Evolutionary conservation across 2,797 vertebrate species (phyloP), one percentile per base, ranked within the genome.

Genomic region (Telmatherina bonti): DNA sequence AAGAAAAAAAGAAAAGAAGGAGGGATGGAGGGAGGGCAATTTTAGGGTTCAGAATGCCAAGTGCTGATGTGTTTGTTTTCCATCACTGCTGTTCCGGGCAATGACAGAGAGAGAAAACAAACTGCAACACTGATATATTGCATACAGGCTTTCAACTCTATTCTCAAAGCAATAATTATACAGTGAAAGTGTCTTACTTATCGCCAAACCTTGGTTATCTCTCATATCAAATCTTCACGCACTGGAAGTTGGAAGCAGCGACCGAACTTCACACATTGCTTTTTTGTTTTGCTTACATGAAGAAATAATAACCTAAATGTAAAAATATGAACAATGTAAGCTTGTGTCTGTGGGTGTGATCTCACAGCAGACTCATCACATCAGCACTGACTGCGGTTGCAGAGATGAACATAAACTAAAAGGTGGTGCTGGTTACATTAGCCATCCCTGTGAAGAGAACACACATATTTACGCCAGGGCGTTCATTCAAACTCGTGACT

Each of bases 11-110:
- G 72, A 71, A 71, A 83, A 81, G 74, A 87, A 88, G 81, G 79
- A 88, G 74, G 82, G 73, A 78, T 70, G 69, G 76, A 83, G 85
- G 88, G 87, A 91, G 93, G 91, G 93, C 90, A 94, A 88, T 91
- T 88, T 86, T 76, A 92, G 86, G 89, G 92, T 92, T 93, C 90
- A 94, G 77, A 87, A 92, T 94, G 94, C 93, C 93, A 95, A 94
- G 91, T 91, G 89, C 93, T 94, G 92, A 94, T 94, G 90, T 93
- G 92, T 94, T 95, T 95, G 93, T 94, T 94, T 94, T 94, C 90
- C 90, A 94, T 91, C 90, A 88, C 88, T 85, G 92, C 88, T 90
- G 92, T 94, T 94, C 93, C 83, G 91, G 92, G 91, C 93, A 93
- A 88, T 91, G 91, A 92, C 87, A 92, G 88, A 88, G 79, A 92